Evolutionary conservation across 1,140 invertebrate species (phyloP).

Genomic region (Drosophila ananassae): DNA sequence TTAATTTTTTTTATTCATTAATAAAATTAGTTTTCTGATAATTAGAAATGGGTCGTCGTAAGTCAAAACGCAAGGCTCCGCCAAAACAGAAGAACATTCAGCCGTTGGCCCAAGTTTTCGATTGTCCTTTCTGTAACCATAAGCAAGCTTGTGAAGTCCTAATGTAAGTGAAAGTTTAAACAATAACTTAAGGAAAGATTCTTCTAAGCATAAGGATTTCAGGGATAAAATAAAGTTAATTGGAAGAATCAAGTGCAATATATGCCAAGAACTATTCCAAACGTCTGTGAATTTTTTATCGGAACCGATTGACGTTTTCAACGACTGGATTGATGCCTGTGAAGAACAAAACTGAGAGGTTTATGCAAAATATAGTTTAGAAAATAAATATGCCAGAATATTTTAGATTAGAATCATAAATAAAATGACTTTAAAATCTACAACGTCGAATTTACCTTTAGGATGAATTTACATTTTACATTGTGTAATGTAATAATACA

Average conservation of each 20-base stretch:
- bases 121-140: conserved; percentile 99
- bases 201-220: conserved; percentile 76
- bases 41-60: conserved; percentile 93
- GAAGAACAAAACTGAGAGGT: conserved; percentile 91
- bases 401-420: too few species aligned
- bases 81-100: conserved; percentile 96
- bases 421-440: too few species aligned
- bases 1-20: background rate
- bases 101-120: conserved; percentile 96
- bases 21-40: background rate
- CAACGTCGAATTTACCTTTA: too few species aligned
- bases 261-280: conserved; percentile 98
- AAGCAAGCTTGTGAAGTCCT: conserved; percentile 99
- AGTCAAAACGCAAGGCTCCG: conserved; percentile 98
- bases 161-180: conserved; percentile 89
- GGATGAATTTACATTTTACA: too few species aligned
- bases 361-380: background rate
- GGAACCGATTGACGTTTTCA: conserved; percentile 99
- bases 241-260: conserved; percentile 95
- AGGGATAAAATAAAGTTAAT: conserved; percentile 96
- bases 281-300: conserved; percentile 97
- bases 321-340: conserved; percentile 99
- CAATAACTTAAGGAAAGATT: background rate
- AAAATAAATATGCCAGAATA: too few species aligned
- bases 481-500: background rate